These are phyloP conservation scores for Lamproptera curius DNA, from an alignment of 2,888 invertebrate genomes.

Conservation along the genomic window DNA sequence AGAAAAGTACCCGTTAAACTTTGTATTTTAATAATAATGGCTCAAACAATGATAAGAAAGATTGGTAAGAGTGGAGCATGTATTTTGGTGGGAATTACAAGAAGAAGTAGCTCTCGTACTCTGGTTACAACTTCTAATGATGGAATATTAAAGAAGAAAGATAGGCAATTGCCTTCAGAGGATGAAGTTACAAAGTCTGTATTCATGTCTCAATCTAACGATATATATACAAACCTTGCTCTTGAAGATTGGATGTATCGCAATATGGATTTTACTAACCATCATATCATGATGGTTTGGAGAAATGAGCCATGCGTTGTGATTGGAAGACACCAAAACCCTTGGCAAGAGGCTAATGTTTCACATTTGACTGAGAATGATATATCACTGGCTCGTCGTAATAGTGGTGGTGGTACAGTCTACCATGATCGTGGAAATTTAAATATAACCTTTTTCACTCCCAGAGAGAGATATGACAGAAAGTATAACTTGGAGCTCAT, in stretches of 20 bases:
- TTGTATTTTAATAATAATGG: slow-evolving; percentile 51
- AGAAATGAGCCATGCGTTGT: slow-evolving; percentile 96
- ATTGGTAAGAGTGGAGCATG: slow-evolving; percentile 57
- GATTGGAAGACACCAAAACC: slow-evolving; percentile 97
- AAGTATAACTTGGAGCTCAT: slow-evolving; percentile 93
- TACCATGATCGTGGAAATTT: slow-evolving; percentile 97
- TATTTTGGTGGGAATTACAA: slow-evolving; percentile 56
- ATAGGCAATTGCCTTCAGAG: slow-evolving; percentile 50
- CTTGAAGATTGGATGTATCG: slow-evolving; percentile 97
- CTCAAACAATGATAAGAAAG: slow-evolving; percentile 67
- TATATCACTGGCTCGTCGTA: slow-evolving; percentile 90
- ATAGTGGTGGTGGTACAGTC: slow-evolving; percentile 97
- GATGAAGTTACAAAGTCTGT: slow-evolving; percentile 88
- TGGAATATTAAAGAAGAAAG: slow-evolving; percentile 44
- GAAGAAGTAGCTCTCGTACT: slow-evolving; percentile 55
- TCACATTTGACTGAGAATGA: slow-evolving; percentile 80
- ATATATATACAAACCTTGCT: slow-evolving; percentile 95
- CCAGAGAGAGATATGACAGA: slow-evolving; percentile 89
- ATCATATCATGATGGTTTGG: slow-evolving; percentile 94
- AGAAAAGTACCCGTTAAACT: slow-evolving; percentile 64
- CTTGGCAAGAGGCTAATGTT: slow-evolving; percentile 94
- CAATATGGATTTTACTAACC: slow-evolving; percentile 89
- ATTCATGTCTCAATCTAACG: slow-evolving; percentile 93
- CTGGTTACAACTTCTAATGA: slow-evolving; percentile 46
- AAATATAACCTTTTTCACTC: slow-evolving; percentile 94